These are phyloP conservation scores for Pleuronectes platessa DNA, from an alignment of 2,113 vertebrate species.

Conservation along the genomic window DNA sequence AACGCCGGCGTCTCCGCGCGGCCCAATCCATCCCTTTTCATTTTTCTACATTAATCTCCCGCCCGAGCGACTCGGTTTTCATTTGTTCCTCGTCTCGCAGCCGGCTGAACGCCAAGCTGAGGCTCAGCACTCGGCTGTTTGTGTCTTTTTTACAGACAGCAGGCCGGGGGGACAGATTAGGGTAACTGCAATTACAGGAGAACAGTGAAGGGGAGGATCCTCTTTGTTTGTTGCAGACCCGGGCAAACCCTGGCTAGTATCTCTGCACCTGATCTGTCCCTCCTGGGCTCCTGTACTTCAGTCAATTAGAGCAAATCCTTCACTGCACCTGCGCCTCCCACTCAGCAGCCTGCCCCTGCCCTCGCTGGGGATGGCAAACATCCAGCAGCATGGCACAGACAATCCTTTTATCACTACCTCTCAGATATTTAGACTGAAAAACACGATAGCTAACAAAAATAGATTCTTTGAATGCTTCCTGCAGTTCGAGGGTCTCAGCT, in stretches of 20 bases:
- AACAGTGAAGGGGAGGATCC: conserved; percentile 47
- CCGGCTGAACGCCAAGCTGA: conserved; percentile 45
- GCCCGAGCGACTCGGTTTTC: conserved; percentile 49
- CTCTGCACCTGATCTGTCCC: conserved; percentile 57
- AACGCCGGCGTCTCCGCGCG: background rate
- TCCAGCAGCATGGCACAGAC: conserved; percentile 26
- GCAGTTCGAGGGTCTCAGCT: conserved; percentile 18
- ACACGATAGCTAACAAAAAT: background rate
- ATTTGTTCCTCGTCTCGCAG: conserved; percentile 48
- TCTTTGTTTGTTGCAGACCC: conserved; percentile 46
- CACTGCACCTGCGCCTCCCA: conserved; percentile 58
- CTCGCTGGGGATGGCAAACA: conserved; percentile 33
- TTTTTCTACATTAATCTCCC: conserved; percentile 58
- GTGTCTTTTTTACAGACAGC: background rate
- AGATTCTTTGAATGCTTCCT: conserved; percentile 24
- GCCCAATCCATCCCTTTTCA: conserved; percentile 45
- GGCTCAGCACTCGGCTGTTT: conserved; percentile 7
- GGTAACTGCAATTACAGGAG: conserved; percentile 55
- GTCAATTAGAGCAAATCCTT: conserved; percentile 57
- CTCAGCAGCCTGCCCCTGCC: conserved; percentile 27
- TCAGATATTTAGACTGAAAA: conserved; percentile 43
- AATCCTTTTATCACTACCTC: conserved; percentile 34
- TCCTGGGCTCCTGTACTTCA: conserved; percentile 41
- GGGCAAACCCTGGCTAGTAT: conserved; percentile 36
- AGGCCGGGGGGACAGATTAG: conserved; percentile 61